A percentile compares a stretch with the other conserved stretches of the same genome.
These are phyloP conservation scores for Hylaeus anthracinus DNA, from an alignment of 1,140 invertebrate genomes.

Conservation along the genomic window DNA sequence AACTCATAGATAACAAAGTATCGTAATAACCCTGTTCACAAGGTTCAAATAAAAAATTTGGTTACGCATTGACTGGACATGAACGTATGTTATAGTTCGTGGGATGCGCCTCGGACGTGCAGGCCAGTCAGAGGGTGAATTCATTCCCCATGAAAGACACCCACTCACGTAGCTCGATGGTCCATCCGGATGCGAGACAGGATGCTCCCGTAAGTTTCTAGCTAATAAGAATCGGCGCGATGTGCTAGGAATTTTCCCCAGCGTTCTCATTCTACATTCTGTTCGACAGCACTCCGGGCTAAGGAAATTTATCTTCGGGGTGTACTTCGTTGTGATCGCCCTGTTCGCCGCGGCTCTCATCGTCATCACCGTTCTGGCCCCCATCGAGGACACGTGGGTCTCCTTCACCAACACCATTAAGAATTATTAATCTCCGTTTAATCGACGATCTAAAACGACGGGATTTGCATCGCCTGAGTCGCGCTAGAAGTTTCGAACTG, in stretches of 20 bases:
- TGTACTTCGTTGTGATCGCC: conserved; percentile 87
- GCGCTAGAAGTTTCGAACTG: conserved; percentile 25
- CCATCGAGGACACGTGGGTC: conserved; percentile 83
- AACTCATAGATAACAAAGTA: too few species aligned
- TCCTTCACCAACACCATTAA: conserved; percentile 65
- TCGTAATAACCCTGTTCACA: too few species aligned
- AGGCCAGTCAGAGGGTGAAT: conserved; percentile 86
- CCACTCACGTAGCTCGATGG: conserved; percentile 81
- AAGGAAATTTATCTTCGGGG: conserved; percentile 87
- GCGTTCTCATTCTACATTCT: conserved; percentile 65
- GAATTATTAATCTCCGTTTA: conserved; percentile 58
- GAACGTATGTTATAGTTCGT: conserved; percentile 83
- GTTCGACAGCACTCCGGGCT: conserved; percentile 85
- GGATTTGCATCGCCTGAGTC: conserved; percentile 21
- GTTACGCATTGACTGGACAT: not conserved
- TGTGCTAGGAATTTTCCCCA: not conserved
- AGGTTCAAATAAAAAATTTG: too few species aligned
- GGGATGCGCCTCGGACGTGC: conserved; percentile 87
- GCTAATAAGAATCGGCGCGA: conserved; percentile 15
- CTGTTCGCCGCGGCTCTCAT: conserved; percentile 85
- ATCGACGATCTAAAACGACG: not conserved
- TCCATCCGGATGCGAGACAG: conserved; percentile 85
- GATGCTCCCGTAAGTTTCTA: conserved; percentile 87
- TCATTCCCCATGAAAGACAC: conserved; percentile 93
- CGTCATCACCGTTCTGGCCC: conserved; percentile 88